Evolutionary conservation across 2,113 vertebrate species (phyloP), one percentile per base, ranked within the genome.

Genomic region (Lophura nycthemera): DNA sequence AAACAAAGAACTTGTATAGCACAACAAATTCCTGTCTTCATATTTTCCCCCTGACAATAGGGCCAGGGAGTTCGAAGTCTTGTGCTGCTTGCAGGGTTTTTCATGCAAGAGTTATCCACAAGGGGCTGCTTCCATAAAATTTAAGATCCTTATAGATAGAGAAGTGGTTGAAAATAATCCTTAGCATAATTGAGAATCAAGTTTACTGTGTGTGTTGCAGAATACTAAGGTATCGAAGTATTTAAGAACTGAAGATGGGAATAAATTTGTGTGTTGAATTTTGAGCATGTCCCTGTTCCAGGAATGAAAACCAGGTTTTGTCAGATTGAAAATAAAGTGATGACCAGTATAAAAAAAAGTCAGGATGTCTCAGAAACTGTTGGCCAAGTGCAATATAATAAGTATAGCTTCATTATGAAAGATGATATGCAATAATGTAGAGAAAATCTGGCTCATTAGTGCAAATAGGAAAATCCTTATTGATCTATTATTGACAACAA

Each of bases 271-370:
- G 11, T 32, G 63, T n/a, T n/a, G 50, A 8, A 60, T 56, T 80
- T 84, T 76, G 56, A 70, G 17, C 12, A 22, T 66, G 77, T 64
- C 82, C 89, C 6, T 74, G 6, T 72, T 73, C 72, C 74, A 66
- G 40, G 21, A 74, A 43, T 32, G 30, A 87, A 93, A 88, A 91
- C 38, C 42, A 70, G 54, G 40, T 84, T 59, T 20, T 73, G 40
- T 79, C 54, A 60, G 30, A 50, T 17, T 45, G 67, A 38, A 93
- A 91, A 93, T 87, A 75, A 70, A 92, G 47, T 73, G 34, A 93
- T 89, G 83, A 91, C 42, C 48, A 91, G 27, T 80, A 91, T 76
- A 66, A 94, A 69, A 79, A 83, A 69, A 86, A 30, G 90, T 75
- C 57, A 69, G 22, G 3, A 48, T 78, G 16, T 52, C 72, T 90